Base-by-base conservation (phyloP, 2,113 vertebrate species). In the Thomomys bottae region DNA sequence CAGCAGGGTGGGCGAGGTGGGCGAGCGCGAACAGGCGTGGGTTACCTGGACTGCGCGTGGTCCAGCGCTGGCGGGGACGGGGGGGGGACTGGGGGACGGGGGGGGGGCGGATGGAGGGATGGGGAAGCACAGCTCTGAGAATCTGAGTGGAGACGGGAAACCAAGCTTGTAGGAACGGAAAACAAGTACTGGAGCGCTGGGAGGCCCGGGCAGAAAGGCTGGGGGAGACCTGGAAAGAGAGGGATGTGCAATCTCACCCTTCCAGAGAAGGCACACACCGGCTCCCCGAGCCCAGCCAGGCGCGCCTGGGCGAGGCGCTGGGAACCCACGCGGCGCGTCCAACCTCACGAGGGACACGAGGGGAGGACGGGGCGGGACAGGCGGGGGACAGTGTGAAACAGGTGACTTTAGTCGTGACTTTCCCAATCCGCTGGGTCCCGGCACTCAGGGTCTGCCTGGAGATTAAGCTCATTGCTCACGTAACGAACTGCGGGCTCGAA, bases 401-500 rank as follows among this genome's bases (percentile, higher is more conserved):
- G 93, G 92, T 91, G 86, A 91, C 77, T 91, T 80, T 30, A 75
- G 73, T 64, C 89, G 38, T 81, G 20, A 78, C 24, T 72, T 36
- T 59, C 82, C n/a, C 49, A 71, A 23, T n/a, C 76, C 0, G 72
- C 42, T 9, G 87, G 38, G 91, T 90, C 82, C 83, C 45, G 38
- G 2, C 42, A 82, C 83, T 30, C 59, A 54, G 88, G 96, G 94
- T 59, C 88, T 45, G 38, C 73, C 64, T 64, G 92, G 75, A 94
- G 87, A 94, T 70, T 92, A 92, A 88, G 94, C 86, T 88, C 95
- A 89, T 80, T 79, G 87, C 83, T 84, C 36, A 21, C 5, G 87
- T 89, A 93, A 93, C 91, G 94, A 94, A 92, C 82, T 72, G 84
- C 78, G 80, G 88, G 82, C 92, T 89, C 89, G 92, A 88, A 92